These are phyloP conservation scores for Choristoneura fumiferana DNA, from an alignment of 1,140 invertebrate species.

Conservation along the genomic window DNA sequence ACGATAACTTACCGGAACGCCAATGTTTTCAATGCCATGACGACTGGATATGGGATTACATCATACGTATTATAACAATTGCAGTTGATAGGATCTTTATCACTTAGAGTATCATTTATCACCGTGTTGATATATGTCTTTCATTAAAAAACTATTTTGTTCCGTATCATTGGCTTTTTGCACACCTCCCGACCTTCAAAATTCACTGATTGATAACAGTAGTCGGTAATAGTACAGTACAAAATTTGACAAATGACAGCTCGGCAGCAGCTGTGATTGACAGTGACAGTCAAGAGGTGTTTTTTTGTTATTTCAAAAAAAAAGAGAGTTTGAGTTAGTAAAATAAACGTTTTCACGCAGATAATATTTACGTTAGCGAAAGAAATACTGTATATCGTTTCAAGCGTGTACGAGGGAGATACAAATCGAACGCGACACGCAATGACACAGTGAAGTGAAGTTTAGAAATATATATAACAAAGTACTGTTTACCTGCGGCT, in stretches of 20 bases:
- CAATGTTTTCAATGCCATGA: constrained; percentile 6
- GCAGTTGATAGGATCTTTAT: neutral
- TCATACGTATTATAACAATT: neutral
- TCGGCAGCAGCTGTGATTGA: neutral
- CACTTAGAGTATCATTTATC: neutral
- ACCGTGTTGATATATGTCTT: neutral
- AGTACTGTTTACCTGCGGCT: too few relatives aligned
- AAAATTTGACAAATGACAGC: neutral
- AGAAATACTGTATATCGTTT: too few relatives aligned
- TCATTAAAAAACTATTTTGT: neutral
- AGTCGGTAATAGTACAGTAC: too few relatives aligned
- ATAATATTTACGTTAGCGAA: too few relatives aligned
- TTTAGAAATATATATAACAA: too few relatives aligned
- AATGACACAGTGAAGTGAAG: too few relatives aligned
- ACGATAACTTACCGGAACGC: neutral
- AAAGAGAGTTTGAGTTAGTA: too few relatives aligned
- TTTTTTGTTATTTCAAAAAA: neutral
- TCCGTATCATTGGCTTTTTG: neutral
- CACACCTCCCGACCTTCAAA: neutral
- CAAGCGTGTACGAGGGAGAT: too few relatives aligned
- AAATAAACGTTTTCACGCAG: too few relatives aligned
- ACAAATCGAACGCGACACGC: too few relatives aligned
- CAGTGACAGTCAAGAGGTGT: neutral
- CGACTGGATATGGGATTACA: constrained; percentile 6
- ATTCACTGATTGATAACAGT: neutral